Evolutionary conservation across 2,113 vertebrate species (phyloP), one percentile per base, ranked within the genome.

Genomic region (Lycocorax pyrrhopterus): DNA sequence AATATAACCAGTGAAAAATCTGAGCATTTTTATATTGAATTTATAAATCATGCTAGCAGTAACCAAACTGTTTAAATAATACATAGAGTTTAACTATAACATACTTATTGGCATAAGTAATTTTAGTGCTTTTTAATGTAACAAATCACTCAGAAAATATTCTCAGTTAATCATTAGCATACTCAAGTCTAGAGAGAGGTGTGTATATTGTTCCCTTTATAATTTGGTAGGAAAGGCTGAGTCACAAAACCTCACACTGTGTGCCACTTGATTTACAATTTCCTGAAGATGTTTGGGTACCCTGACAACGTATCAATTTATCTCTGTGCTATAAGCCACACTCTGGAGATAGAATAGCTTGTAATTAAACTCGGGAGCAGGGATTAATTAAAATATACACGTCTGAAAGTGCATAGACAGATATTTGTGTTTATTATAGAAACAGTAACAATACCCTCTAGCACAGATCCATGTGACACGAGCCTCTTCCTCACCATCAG

Each of bases 1-100:
- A 96, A 97, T 69, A 95, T 84, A 92, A 95, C 90, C 84, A 93
- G 94, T 59, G 85, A 97, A 96, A 95, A 97, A 97, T 92, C 89
- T 55, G 84, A 92, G 96, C 72, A 87, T 96, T 97, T 96, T 92
- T 73, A 95, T 97, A 96, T 94, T 89, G 93, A 94, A 96, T 94
- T 94, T 95, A 94, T 91, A 95, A 97, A 97, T 95, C 92, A 74
- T 60, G 43, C 75, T 90, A 94, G 77, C 82, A 94, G 95, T 88
- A 96, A 94, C 94, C 81, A 89, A 95, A 94, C 93, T 94, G 81
- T 89, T 94, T 93, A 84, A 95, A 81, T 86, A 97, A 94, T 95
- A 87, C 43, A 74, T 77, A 92, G 85, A 90, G 84, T 88, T 90
- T 94, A 96, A 95, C 83, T 87, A 46, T 91, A 93, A 92, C 32